phyloP scores from a whole-genome alignment of 2,113 vertebrate genomes.

The Ictidomys tridecemlineatus region DNA sequence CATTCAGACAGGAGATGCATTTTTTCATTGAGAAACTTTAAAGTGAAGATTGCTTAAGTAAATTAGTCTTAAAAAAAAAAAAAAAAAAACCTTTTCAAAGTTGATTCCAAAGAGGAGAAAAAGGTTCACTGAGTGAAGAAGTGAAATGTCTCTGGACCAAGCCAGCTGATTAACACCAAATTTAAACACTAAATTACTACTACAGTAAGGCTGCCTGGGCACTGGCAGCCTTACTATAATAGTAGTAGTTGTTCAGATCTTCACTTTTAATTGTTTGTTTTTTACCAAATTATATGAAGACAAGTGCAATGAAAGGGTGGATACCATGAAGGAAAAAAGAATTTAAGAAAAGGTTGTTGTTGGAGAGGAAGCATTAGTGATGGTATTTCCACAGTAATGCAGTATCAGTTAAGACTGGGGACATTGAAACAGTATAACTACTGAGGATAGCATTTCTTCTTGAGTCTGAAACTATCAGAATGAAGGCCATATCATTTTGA shows the following conservation, averaged over 20 bases:
- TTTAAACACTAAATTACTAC: background rate
- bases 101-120: background rate
- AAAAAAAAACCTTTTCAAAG: conserved; percentile 36
- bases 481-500: background rate
- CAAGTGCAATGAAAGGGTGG: background rate
- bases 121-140: conserved; percentile 1
- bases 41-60: background rate
- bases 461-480: background rate
- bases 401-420: no score
- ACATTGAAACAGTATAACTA: background rate
- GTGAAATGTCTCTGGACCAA: background rate
- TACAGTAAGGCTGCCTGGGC: no score
- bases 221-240: no score
- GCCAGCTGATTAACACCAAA: background rate
- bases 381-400: background rate
- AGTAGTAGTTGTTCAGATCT: no score
- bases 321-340: background rate
- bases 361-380: background rate
- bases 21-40: conserved; percentile 35
- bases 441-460: background rate
- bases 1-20: background rate
- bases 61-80: background rate
- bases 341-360: background rate
- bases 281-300: background rate
- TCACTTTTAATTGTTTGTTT: no score